A percentile compares a stretch with the other conserved stretches of the same genome.
These are phyloP conservation scores for Ictalurus punctatus DNA, from an alignment of 2,113 vertebrate genomes.

Conservation along the genomic window DNA sequence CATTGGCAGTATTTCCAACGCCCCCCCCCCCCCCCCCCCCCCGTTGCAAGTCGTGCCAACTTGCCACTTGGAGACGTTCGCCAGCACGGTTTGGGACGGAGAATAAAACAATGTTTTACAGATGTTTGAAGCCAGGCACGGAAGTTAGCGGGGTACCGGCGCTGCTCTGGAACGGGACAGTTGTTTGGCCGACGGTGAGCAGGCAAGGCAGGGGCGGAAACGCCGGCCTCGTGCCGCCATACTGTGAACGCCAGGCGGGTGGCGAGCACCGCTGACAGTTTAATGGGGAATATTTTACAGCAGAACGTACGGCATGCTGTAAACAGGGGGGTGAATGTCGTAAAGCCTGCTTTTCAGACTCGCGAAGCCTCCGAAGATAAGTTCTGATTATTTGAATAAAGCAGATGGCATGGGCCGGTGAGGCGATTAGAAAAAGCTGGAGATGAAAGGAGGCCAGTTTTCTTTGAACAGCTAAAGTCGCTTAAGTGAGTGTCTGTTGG, in stretches of 20 bases:
- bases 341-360: constrained; percentile 59
- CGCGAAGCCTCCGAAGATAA: constrained; percentile 67
- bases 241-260: constrained; percentile 63
- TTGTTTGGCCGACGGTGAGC: constrained; percentile 24
- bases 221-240: constrained; percentile 47
- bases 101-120: constrained; percentile 75
- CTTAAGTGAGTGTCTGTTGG: constrained; percentile 71
- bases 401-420: constrained; percentile 76
- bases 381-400: constrained; percentile 68
- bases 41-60: constrained; percentile 74
- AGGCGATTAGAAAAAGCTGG: constrained; percentile 63
- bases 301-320: constrained; percentile 63
- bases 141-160: constrained; percentile 57
- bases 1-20: not conserved
- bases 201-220: constrained; percentile 45
- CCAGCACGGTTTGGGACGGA: constrained; percentile 68
- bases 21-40: too few species aligned
- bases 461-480: constrained; percentile 75
- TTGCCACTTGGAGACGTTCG: constrained; percentile 71
- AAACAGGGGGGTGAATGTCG: constrained; percentile 64
- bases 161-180: constrained; percentile 53
- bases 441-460: constrained; percentile 73
- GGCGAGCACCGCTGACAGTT: constrained; percentile 69
- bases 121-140: constrained; percentile 70
- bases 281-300: constrained; percentile 77